These are phyloP conservation scores for Leptinotarsa texana DNA, from an alignment of 1,140 invertebrate genomes.

Conservation along the genomic window DNA sequence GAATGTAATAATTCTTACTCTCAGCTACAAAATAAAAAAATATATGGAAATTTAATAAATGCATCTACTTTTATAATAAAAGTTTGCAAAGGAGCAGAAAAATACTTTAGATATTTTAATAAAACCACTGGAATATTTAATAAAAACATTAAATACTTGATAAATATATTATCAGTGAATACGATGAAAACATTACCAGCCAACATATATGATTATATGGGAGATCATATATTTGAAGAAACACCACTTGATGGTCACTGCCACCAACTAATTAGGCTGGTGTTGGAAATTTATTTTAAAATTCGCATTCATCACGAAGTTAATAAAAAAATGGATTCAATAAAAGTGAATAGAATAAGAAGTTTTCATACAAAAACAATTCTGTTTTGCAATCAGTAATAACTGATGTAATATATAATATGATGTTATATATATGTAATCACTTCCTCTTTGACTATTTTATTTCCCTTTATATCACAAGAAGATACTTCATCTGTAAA, in stretches of 20 bases:
- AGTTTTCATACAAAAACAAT: slow-evolving; percentile 8
- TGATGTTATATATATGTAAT: too few species aligned
- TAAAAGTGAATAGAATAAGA: not conserved
- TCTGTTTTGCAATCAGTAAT: slow-evolving; percentile 1
- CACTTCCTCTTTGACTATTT: too few species aligned
- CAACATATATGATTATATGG: slow-evolving; percentile 16
- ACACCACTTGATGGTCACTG: slow-evolving; percentile 16
- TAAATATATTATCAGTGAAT: not conserved
- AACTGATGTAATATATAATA: too few species aligned
- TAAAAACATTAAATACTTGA: not conserved
- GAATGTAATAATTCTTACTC: not conserved
- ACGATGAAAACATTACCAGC: not conserved
- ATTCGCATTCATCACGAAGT: slow-evolving; percentile 26
- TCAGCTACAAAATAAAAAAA: slow-evolving; percentile 18
- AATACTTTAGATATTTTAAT: slow-evolving; percentile 16
- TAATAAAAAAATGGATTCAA: not conserved
- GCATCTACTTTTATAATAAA: not conserved
- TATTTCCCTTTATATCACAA: too few species aligned
- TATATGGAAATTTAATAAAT: slow-evolving; percentile 21
- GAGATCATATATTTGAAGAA: slow-evolving; percentile 20
- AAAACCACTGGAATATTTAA: slow-evolving; percentile 21
- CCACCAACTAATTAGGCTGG: slow-evolving; percentile 15
- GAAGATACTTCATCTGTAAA: too few species aligned
- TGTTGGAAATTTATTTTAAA: slow-evolving; percentile 27
- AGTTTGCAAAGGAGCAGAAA: slow-evolving; percentile 20